A percentile compares a stretch with the other conserved stretches of the same genome.
Evolutionary conservation across 2,113 vertebrate species (phyloP).

Genomic region (Poeciliopsis retropinna): DNA sequence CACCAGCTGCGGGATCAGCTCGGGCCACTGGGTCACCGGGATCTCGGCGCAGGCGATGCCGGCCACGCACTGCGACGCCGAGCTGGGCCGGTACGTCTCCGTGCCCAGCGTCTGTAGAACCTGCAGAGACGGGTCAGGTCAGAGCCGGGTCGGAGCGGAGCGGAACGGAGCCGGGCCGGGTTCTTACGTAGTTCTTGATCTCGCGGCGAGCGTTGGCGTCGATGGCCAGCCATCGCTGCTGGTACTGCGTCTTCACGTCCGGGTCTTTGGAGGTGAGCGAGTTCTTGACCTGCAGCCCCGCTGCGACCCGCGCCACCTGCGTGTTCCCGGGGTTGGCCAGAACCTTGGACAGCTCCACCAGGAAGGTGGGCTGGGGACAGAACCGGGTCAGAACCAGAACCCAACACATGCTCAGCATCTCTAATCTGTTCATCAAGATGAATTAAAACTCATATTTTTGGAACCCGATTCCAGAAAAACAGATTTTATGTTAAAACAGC

Average conservation of each 20-base stretch:
- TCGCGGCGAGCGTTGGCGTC: conserved; percentile 91
- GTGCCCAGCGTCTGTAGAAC: conserved; percentile 96
- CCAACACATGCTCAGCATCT: too few species aligned
- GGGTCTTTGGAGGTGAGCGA: conserved; percentile 97
- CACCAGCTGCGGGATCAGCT: conserved; percentile 95
- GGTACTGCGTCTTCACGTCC: conserved; percentile 94
- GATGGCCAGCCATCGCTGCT: conserved; percentile 97
- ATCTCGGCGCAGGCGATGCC: conserved; percentile 98
- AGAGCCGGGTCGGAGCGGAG: rapidly evolving
- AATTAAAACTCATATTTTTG: too few species aligned
- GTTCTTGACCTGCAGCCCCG: conserved; percentile 98
- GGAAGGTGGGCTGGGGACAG: conserved; percentile 88
- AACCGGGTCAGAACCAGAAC: background rate
- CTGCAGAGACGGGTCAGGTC: conserved; percentile 62
- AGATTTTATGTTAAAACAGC: too few species aligned
- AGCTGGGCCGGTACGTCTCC: conserved; percentile 96
- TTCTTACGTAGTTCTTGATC: conserved; percentile 95
- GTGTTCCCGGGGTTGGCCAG: conserved; percentile 97
- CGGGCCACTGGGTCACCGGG: conserved; percentile 95
- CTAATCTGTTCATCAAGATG: too few species aligned
- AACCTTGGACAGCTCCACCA: conserved; percentile 97
- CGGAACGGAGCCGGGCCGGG: too few species aligned
- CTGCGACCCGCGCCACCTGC: conserved; percentile 95
- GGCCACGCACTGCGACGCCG: conserved; percentile 96
- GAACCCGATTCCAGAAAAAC: too few species aligned